These are phyloP conservation scores for Beroe forskalii DNA, from an alignment of 37 sponge, comb jelly and placozoan genomes.

Conservation along the genomic window DNA sequence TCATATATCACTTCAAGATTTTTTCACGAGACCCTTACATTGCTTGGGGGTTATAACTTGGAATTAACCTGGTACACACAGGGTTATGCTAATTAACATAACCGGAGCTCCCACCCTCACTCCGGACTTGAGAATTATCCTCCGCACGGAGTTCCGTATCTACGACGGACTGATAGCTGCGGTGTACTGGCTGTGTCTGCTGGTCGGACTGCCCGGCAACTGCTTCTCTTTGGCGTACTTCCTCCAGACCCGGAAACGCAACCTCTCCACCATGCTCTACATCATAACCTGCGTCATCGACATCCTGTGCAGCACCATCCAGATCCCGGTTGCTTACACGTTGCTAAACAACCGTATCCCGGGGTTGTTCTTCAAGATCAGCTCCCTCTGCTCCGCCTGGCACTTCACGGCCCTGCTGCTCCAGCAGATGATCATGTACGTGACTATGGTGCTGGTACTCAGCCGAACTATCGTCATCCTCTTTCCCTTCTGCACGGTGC, in stretches of 20 bases:
- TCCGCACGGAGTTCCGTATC: not conserved
- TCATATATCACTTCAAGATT: too few species aligned
- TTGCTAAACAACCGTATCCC: not conserved
- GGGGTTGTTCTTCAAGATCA: not conserved
- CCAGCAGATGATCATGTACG: constrained; percentile 36
- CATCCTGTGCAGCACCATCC: not conserved
- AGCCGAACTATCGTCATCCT: not conserved
- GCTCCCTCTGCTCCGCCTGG: not conserved
- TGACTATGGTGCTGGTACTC: not conserved
- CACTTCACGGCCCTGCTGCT: not conserved
- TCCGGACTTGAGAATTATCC: not conserved
- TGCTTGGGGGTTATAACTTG: too few species aligned
- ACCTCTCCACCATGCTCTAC: constrained; percentile 10
- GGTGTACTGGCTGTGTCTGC: not conserved
- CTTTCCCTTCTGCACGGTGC: not conserved
- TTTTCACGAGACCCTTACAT: too few species aligned
- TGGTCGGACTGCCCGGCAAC: constrained; percentile 23
- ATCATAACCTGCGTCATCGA: not conserved
- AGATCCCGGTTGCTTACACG: not conserved
- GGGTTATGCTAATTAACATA: not conserved
- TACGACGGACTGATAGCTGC: constrained; percentile 4
- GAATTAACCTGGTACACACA: too few species aligned
- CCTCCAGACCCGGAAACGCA: constrained; percentile 21
- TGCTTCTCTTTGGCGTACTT: not conserved
- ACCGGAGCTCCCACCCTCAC: not conserved